phyloP scores from a whole-genome alignment of 2,113 vertebrate species.

The Montifringilla adamsi region DNA sequence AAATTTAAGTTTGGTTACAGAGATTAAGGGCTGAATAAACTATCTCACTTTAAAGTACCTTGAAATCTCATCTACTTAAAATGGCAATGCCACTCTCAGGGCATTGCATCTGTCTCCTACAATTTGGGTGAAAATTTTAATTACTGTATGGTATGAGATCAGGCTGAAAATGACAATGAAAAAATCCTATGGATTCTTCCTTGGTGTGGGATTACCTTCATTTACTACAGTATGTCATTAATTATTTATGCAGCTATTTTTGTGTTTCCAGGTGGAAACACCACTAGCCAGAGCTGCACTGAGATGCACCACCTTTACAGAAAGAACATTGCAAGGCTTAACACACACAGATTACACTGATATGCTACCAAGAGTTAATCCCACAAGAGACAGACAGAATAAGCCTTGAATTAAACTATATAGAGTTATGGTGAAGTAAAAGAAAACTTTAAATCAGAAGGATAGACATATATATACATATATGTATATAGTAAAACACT shows the following conservation, averaged over 20 bases:
- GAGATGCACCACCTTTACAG: not conserved
- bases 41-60: not conserved
- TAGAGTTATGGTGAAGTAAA: not conserved
- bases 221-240: not conserved
- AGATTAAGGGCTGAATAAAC: slow-evolving; percentile 12
- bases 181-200: not conserved
- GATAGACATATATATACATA: not conserved
- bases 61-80: slow-evolving; percentile 13
- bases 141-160: not conserved
- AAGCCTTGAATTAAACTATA: not conserved
- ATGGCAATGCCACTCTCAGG: not conserved
- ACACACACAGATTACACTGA: not conserved
- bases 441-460: not conserved
- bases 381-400: not conserved
- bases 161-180: not conserved
- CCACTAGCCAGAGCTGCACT: not conserved
- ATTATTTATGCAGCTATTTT: not conserved
- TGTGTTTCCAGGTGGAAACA: not conserved
- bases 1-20: not conserved
- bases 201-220: not conserved
- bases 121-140: not conserved
- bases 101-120: not conserved
- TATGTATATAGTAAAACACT: not conserved
- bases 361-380: not conserved
- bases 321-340: not conserved